Base-by-base conservation (phyloP, 2,888 invertebrate species). In the Uropetala carovei region DNA sequence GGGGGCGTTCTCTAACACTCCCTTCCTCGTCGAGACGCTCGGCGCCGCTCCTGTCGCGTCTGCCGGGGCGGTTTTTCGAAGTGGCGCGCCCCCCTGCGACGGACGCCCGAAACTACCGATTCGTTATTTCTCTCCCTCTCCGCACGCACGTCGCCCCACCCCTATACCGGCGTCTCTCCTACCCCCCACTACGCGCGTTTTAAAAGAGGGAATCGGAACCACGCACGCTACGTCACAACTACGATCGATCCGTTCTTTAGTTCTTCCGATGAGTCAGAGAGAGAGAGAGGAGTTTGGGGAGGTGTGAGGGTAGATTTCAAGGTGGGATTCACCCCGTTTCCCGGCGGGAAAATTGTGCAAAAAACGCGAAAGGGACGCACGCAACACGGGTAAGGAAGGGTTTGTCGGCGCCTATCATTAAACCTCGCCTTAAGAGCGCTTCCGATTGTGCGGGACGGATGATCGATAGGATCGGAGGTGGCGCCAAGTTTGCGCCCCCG, bases 11-110 rank as follows among this genome's bases (percentile, higher is more conserved):
- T 60, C 43, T 43, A 1, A 43, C 43, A 43, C 43, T 43, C 43
- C 43, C 43, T 43, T 43, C 43, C 27, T 27, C n/a, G 64, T 30
- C 64, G 68, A 89, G 89, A 89, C 86, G 86, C 85, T 85, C 85
- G 58, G 85, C 85, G 59, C 85, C 86, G 86, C 86, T 86, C 86
- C 60, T 89, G 18, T 57, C 16, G 68, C 89, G 56, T 68, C 64
- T 64, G 89, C 64, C 64, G 86, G 83, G n/a, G 83, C 83, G 83
- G 83, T 43, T 68, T 86, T 89, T 86, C 86, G 86, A 86, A 58
- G 89, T 43, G 60, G 30, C 56, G 64, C 64, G 68, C 68, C 89
- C 89, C 27, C 89, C 60, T 22, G 11, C 89, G 89, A 64, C 89
- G 64, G 27, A 89, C 60, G 89, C 64, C 68, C 89, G 56, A 89